Percentiles rank a stretch among this genome's conserved stretches.
Evolutionary conservation across 2,888 invertebrate species (phyloP).

Genomic region (Sipha maydis): DNA sequence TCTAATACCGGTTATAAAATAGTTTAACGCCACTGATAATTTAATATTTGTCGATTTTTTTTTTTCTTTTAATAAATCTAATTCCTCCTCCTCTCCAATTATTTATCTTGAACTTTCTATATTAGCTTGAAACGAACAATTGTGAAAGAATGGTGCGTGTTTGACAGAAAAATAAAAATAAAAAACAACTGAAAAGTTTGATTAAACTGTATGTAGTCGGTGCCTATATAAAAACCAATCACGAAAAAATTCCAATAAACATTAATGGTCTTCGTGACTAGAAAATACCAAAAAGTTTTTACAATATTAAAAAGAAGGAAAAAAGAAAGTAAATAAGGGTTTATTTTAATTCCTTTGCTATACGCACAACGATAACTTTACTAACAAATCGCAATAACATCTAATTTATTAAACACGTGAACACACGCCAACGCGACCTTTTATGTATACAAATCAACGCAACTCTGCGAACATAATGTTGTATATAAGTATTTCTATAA

Average conservation of each 20-base stretch:
- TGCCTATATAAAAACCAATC: conserved; percentile 45
- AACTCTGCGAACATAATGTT: too few relatives aligned
- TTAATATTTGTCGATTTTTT: not conserved
- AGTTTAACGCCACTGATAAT: not conserved
- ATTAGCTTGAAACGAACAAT: not conserved
- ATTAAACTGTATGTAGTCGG: conserved; percentile 41
- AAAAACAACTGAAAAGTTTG: conserved; percentile 54
- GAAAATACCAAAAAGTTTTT: conserved; percentile 46
- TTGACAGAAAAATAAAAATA: not conserved
- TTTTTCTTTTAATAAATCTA: not conserved
- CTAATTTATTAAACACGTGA: not conserved
- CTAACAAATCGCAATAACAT: not conserved
- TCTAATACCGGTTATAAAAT: not conserved
- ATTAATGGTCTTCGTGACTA: conserved; percentile 52
- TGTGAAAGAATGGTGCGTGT: conserved; percentile 20
- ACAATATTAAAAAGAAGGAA: conserved; percentile 40
- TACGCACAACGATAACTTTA: not conserved
- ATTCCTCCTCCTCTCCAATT: not conserved
- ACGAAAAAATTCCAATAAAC: conserved; percentile 49
- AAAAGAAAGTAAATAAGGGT: not conserved
- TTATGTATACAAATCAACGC: too few relatives aligned
- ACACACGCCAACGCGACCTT: not conserved
- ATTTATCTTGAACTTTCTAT: not conserved
- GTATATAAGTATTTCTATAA: too few relatives aligned
- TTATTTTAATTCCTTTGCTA: conserved; percentile 28